Percentiles rank a stretch among this genome's conserved stretches.
phyloP scores from a whole-genome alignment of 2,113 vertebrate genomes.

The Rhynchopsitta pachyrhyncha region DNA sequence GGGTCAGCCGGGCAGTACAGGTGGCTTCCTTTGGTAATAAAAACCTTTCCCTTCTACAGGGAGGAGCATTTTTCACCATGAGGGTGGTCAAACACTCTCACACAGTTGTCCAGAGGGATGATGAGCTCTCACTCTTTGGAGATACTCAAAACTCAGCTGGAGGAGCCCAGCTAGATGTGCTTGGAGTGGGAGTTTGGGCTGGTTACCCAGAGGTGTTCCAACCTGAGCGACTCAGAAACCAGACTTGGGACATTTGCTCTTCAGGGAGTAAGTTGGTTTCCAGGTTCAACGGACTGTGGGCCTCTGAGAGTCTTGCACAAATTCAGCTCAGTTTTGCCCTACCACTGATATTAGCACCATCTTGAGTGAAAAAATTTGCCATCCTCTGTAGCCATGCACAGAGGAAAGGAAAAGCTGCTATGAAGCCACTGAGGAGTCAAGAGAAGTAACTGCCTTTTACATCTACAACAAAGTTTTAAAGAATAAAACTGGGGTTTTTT shows the following conservation, averaged over 20 bases:
- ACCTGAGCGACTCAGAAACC: fast-evolving
- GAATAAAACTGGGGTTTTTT: background rate
- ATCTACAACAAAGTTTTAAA: background rate
- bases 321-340: background rate
- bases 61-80: background rate
- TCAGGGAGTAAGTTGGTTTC: background rate
- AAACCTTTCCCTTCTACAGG: background rate
- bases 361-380: background rate
- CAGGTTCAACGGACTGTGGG: background rate
- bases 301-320: background rate
- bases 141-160: background rate
- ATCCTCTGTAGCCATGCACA: background rate
- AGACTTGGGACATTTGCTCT: background rate
- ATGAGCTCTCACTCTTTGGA: background rate
- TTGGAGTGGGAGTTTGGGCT: background rate
- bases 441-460: background rate
- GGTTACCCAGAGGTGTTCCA: background rate
- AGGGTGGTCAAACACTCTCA: background rate
- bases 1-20: background rate
- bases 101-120: background rate
- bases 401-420: background rate
- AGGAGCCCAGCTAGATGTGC: background rate
- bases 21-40: background rate
- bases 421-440: background rate
- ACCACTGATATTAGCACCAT: background rate